Conservation (phyloP, 2,113 vertebrate species). For the Nothocercus julius region DNA sequence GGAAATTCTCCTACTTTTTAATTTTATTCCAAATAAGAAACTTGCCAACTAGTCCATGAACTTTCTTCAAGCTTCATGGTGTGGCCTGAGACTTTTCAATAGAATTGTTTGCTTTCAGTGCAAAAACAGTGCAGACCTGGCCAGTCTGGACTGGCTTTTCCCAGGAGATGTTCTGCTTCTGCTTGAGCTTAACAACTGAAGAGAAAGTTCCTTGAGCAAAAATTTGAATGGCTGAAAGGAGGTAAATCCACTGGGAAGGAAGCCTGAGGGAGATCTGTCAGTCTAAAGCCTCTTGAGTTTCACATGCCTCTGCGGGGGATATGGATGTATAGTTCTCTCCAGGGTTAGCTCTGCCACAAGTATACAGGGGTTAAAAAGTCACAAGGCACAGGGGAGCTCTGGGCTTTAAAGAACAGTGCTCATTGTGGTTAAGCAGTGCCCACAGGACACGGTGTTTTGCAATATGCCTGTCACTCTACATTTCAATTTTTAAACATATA, state of each 20-base stretch:
- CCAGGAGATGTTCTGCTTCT: neutral
- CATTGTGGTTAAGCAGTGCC: neutral
- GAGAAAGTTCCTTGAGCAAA: neutral
- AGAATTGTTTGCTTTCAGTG: neutral
- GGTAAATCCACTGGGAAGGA: neutral
- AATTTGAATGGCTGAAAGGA: neutral
- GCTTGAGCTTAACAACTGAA: neutral
- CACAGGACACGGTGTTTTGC: neutral
- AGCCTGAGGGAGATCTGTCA: neutral
- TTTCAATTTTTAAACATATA: neutral
- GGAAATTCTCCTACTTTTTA: neutral
- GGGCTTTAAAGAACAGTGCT: neutral
- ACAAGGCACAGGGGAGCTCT: neutral
- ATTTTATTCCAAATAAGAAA: neutral
- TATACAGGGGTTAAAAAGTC: neutral
- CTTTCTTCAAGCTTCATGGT: neutral
- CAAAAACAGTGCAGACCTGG: neutral
- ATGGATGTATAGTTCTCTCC: neutral
- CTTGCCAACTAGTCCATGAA: neutral
- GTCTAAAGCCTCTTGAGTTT: neutral
- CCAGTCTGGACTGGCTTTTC: neutral
- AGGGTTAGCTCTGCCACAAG: neutral
- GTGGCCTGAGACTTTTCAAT: neutral
- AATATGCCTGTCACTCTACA: neutral
- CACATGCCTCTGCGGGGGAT: neutral